Percentiles rank a stretch among this genome's conserved stretches.
These are phyloP conservation scores for Automeris io DNA, from an alignment of 2,888 invertebrate genomes.

Conservation along the genomic window DNA sequence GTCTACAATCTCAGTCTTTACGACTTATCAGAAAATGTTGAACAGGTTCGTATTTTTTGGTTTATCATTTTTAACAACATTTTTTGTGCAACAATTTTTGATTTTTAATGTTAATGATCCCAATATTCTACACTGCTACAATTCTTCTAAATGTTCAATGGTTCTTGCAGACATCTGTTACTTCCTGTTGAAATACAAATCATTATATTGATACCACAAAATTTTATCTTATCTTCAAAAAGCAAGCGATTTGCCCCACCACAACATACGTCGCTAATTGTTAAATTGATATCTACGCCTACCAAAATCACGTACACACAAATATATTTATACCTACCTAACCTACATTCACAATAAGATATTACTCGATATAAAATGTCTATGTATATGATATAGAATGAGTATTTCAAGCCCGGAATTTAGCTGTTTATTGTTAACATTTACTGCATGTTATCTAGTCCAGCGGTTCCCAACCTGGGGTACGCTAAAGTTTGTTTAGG, in stretches of 20 bases:
- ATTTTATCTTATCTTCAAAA: constrained; percentile 3
- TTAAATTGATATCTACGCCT: neutral
- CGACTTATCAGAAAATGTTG: constrained; percentile 86
- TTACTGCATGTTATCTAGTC: too few species aligned
- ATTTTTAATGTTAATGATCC: too few species aligned
- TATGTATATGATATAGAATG: constrained; percentile 1
- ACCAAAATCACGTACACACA: constrained; percentile 2
- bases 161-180: neutral
- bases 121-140: too few species aligned
- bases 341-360: neutral
- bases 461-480: too few species aligned
- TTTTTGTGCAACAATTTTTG: neutral
- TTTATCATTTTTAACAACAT: neutral
- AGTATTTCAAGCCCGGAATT: neutral
- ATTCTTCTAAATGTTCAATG: neutral
- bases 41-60: constrained; percentile 74
- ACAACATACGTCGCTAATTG: neutral
- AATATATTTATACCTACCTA: neutral
- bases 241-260: constrained; percentile 9
- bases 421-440: too few species aligned
- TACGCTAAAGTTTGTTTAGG: too few species aligned
- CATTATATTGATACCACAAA: neutral
- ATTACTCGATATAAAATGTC: neutral
- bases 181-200: neutral
- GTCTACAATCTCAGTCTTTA: constrained; percentile 93